Base-by-base conservation (phyloP, 37 sponge, comb jelly and placozoan species). In the Mnemiopsis leidyi region DNA sequence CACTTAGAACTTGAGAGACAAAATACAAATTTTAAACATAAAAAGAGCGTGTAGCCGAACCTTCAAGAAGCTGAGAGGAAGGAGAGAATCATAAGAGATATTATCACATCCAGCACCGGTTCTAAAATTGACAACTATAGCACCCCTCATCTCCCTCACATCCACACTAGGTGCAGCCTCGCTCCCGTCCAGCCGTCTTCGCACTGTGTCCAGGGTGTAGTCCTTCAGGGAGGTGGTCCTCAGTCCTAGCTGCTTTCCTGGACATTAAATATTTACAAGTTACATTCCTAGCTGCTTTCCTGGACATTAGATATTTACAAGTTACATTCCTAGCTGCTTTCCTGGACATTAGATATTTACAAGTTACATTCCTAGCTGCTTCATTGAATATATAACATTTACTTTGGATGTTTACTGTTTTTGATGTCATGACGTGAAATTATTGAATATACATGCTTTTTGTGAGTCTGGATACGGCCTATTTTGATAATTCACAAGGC, bases 91-190 rank as follows among this genome's bases (percentile, higher is more conserved):
- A 28, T 73, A 73, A 7, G 76, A 73, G 16, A 73, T 73, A 28
- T 28, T 21, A 5, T 73, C 76, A 73, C 76, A 73, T 7, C 28
- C 24, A 5, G 28, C 76, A 26, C 76, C 76, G 7, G 76, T 73
- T 28, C 24, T 73, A 5, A 73, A 24, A 28, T 73, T 73, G 23
- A 73, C 5, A 7, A 24, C 16, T 73, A 73, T 73, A 28, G 76
- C 76, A n/a, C 76, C 76, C 76, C 76, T 73, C 76, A 73, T 73
- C 5, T 73, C 76, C 76, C 76, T 73, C 76, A 73, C 76, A 21
- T 73, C 76, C 28, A 7, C 76, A 7, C 5, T 21, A 7, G 28
- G 26, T n/a, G n/a, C n/a, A n/a, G n/a, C n/a, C 24, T 73, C 76
- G 5, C 5, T 5, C 5, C 24, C 76, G 5, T 16, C 76, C 24